phyloP scores from a whole-genome alignment of 1,140 invertebrate genomes.

The Periplaneta americana region DNA sequence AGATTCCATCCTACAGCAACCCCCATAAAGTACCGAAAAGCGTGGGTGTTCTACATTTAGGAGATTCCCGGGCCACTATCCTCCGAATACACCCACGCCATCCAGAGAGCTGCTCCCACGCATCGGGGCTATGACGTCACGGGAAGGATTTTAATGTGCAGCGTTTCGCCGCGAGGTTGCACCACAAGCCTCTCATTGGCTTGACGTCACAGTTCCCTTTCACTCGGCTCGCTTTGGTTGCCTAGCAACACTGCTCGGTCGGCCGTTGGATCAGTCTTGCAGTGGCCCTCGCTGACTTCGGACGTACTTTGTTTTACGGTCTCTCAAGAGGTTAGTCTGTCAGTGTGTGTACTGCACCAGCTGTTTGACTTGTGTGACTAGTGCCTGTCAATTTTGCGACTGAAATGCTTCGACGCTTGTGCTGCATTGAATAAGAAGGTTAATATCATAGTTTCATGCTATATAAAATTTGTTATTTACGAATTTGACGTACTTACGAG shows the following conservation, averaged over 20 bases:
- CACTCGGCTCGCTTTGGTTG: constrained; percentile 16
- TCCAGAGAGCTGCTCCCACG: neutral
- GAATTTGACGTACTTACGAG: too few species aligned
- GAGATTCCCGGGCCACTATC: neutral
- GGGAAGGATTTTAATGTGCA: neutral
- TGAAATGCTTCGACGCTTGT: neutral
- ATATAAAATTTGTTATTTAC: neutral
- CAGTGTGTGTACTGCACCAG: neutral
- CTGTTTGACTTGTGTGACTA: too few species aligned
- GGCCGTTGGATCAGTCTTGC: neutral
- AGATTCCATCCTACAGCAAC: too few species aligned
- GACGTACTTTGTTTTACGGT: neutral
- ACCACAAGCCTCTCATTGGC: constrained; percentile 1
- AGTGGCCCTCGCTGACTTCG: neutral
- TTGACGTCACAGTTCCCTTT: constrained; percentile 15
- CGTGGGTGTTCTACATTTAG: neutral
- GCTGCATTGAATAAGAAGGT: neutral
- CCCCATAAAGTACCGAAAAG: neutral
- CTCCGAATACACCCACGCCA: neutral
- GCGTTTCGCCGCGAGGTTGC: constrained; percentile 11
- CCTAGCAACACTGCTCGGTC: constrained; percentile 9
- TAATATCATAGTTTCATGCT: neutral
- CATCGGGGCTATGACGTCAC: neutral
- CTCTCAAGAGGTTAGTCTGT: neutral
- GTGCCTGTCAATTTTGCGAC: too few species aligned